Conservation (phyloP, 2,113 vertebrate genomes). For the Cheirogaleus medius region DNA sequence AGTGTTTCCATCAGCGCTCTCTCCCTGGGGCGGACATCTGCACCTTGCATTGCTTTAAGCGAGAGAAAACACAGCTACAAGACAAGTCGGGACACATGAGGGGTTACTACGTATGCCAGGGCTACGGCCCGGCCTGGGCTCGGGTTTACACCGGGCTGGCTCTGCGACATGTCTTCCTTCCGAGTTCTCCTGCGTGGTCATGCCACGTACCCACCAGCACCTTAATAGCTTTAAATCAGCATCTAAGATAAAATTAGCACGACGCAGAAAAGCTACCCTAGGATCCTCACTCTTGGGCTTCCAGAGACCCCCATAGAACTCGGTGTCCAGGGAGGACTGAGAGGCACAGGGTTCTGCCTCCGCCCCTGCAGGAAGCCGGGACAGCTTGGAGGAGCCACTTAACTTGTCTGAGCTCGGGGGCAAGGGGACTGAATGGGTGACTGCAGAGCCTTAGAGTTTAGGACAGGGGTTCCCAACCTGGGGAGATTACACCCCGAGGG, state of each 20-base stretch:
- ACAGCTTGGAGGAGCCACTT: rapidly evolving
- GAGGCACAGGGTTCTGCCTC: neutral
- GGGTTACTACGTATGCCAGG: rapidly evolving
- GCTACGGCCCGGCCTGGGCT: rapidly evolving
- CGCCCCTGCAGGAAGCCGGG: neutral
- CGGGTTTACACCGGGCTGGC: rapidly evolving
- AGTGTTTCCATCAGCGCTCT: rapidly evolving
- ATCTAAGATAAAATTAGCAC: neutral
- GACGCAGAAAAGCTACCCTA: neutral
- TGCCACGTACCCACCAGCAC: too few species aligned
- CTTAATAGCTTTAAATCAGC: rapidly evolving
- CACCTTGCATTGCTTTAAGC: rapidly evolving
- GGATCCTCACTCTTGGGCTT: rapidly evolving
- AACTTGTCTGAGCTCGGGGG: neutral
- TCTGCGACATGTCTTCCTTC: rapidly evolving
- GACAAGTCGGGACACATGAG: rapidly evolving
- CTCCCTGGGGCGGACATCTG: neutral
- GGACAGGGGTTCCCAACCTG: neutral
- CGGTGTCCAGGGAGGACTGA: rapidly evolving
- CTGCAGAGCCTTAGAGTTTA: neutral
- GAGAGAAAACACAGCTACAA: too few species aligned
- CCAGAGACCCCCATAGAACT: rapidly evolving
- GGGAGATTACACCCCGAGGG: rapidly evolving
- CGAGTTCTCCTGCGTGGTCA: too few species aligned
- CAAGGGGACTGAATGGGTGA: neutral